These are phyloP conservation scores for Amblyjoppa fuscipennis DNA, from an alignment of 2,888 invertebrate genomes.

Conservation along the genomic window DNA sequence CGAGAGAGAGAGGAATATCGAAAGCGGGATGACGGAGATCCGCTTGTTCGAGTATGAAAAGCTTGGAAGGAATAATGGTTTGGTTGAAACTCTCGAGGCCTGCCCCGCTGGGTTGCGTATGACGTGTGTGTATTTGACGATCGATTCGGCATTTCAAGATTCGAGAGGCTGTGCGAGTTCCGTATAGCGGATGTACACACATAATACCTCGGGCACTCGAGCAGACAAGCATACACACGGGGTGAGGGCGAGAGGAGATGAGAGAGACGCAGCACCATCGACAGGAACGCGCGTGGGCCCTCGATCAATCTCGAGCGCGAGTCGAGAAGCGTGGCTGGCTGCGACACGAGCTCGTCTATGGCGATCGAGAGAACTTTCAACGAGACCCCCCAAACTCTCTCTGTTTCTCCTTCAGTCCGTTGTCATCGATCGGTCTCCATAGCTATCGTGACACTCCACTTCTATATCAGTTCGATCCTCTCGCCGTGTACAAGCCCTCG, in stretches of 20 bases:
- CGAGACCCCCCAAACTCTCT: neutral
- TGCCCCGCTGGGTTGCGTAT: constrained; percentile 7
- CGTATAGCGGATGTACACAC: constrained; percentile 6
- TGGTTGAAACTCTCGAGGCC: neutral
- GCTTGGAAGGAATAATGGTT: constrained; percentile 47
- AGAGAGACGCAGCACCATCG: neutral
- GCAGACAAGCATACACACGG: neutral
- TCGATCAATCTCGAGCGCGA: constrained; percentile 62
- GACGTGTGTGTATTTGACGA: constrained; percentile 46
- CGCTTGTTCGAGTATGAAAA: constrained; percentile 53
- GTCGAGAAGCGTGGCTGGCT: constrained; percentile 45
- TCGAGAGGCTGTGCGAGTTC: constrained; percentile 17
- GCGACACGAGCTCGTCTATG: constrained; percentile 44
- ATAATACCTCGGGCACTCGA: neutral
- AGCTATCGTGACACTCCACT: neutral
- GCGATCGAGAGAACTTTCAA: constrained; percentile 58
- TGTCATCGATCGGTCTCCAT: neutral
- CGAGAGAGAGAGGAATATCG: neutral
- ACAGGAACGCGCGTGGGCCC: constrained; percentile 20
- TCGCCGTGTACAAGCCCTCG: constrained; percentile 15
- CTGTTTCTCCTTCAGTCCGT: neutral
- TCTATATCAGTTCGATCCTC: constrained; percentile 19
- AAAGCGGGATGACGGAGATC: neutral
- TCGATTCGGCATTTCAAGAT: constrained; percentile 48
- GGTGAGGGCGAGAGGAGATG: neutral